Conservation (phyloP, 53 echinoderm and acorn worm species). For the Luidia sarsii region DNA sequence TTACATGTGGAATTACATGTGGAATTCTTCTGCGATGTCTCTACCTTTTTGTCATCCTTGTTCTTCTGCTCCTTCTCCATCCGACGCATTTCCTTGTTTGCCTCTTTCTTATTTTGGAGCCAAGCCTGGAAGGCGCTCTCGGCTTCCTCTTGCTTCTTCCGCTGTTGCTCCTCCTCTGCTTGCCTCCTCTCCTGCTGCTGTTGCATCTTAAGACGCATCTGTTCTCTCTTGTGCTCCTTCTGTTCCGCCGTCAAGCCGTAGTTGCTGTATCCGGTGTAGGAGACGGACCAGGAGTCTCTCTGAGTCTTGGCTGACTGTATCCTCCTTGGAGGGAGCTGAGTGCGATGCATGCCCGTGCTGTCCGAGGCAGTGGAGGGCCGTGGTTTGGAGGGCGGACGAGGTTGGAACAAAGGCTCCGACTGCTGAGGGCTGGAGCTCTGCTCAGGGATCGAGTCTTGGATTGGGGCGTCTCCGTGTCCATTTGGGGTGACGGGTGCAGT, state of each 20-base stretch:
- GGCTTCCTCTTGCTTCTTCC: slow-evolving; percentile 73
- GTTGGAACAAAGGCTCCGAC: slow-evolving; percentile 13
- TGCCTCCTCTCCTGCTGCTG: slow-evolving; percentile 62
- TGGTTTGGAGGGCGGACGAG: not conserved
- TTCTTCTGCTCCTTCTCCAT: slow-evolving; percentile 50
- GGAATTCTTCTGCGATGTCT: too few species aligned
- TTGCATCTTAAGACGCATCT: slow-evolving; percentile 63
- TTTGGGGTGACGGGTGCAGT: slow-evolving; percentile 2
- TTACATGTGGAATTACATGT: too few species aligned
- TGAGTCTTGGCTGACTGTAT: slow-evolving; percentile 73
- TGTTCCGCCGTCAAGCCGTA: slow-evolving; percentile 93
- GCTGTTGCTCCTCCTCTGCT: slow-evolving; percentile 73
- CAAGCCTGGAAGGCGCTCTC: slow-evolving; percentile 87
- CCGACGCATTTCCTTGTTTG: slow-evolving; percentile 57
- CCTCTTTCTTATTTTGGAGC: slow-evolving; percentile 79
- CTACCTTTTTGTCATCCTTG: slow-evolving; percentile 25
- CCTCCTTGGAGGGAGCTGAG: slow-evolving; percentile 53
- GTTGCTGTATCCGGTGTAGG: slow-evolving; percentile 62
- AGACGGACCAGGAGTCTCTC: slow-evolving; percentile 34
- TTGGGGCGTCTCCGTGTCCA: slow-evolving; percentile 32
- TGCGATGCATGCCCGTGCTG: slow-evolving; percentile 30
- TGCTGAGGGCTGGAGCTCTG: slow-evolving; percentile 32
- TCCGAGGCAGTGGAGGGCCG: slow-evolving; percentile 79
- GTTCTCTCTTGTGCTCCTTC: slow-evolving; percentile 76
- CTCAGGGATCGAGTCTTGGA: slow-evolving; percentile 3